Evolutionary conservation across 1,140 invertebrate species (phyloP).

Genomic region (Plodia interpunctella): DNA sequence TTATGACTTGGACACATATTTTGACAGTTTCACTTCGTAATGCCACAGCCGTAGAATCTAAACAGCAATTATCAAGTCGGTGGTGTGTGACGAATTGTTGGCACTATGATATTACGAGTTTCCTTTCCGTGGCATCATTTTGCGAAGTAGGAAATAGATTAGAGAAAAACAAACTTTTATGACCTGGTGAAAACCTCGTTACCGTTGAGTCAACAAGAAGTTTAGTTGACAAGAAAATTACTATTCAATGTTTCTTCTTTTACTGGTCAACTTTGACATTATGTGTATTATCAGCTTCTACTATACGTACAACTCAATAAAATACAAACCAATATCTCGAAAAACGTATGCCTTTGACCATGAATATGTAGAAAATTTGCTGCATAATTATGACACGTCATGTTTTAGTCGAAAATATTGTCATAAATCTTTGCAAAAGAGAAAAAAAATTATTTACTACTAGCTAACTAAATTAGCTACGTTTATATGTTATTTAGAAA

Average conservation of each 20-base stretch:
- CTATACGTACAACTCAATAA: too few relatives aligned
- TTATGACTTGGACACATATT: slow-evolving; percentile 2
- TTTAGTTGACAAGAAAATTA: too few relatives aligned
- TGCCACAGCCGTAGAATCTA: slow-evolving; percentile 1
- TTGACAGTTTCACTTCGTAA: not conserved
- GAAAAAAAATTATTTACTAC: not conserved
- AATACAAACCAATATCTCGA: too few relatives aligned
- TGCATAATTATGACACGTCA: too few relatives aligned
- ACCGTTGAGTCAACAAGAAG: too few relatives aligned
- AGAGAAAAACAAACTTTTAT: not conserved
- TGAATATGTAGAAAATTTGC: too few relatives aligned
- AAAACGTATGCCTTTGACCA: too few relatives aligned
- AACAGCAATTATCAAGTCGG: slow-evolving; percentile 7
- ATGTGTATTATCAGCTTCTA: too few relatives aligned
- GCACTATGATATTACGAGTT: not conserved
- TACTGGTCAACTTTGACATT: too few relatives aligned
- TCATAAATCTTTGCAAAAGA: not conserved
- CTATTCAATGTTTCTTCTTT: too few relatives aligned
- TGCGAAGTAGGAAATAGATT: not conserved
- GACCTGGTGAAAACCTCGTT: too few relatives aligned
- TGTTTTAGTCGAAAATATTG: not conserved
- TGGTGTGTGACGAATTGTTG: slow-evolving; percentile 5
- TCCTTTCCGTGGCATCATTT: not conserved
- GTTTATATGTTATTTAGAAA: not conserved
- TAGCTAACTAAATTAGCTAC: too few relatives aligned